Evolutionary conservation across 2,113 vertebrate species (phyloP).

Genomic region (Crotophaga sulcirostris): DNA sequence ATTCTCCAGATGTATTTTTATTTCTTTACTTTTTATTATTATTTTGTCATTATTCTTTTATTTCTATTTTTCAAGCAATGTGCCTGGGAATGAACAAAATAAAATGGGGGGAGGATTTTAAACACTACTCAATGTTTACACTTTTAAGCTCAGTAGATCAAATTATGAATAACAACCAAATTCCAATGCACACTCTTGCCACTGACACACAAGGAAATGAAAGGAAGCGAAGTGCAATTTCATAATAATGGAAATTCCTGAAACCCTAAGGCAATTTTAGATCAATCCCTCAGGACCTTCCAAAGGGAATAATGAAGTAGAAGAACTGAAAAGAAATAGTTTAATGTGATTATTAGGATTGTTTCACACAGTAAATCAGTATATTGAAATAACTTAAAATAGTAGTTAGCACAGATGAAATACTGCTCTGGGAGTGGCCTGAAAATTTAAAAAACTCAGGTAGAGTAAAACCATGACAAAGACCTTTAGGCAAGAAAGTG

Average conservation of each 20-base stretch:
- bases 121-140: not conserved
- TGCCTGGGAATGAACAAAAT: not conserved
- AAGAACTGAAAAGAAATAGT: not conserved
- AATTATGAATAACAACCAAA: slow-evolving; percentile 34
- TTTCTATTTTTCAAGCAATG: not conserved
- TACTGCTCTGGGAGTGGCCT: not conserved
- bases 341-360: not conserved
- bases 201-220: slow-evolving; percentile 19
- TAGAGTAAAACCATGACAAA: not conserved
- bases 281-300: not conserved
- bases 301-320: not conserved
- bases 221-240: not conserved
- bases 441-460: not conserved
- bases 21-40: not conserved
- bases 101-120: not conserved
- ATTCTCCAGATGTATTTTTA: not conserved
- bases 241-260: not conserved
- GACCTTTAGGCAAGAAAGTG: not conserved
- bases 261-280: not conserved
- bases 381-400: slow-evolving; percentile 14
- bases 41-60: not conserved
- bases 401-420: not conserved
- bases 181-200: not conserved
- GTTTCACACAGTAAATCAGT: slow-evolving; percentile 26
- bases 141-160: slow-evolving; percentile 40